A percentile compares a stretch with the other conserved stretches of the same genome.
phyloP scores from a whole-genome alignment of 2,888 invertebrate species.

The Clitarchus hookeri region DNA sequence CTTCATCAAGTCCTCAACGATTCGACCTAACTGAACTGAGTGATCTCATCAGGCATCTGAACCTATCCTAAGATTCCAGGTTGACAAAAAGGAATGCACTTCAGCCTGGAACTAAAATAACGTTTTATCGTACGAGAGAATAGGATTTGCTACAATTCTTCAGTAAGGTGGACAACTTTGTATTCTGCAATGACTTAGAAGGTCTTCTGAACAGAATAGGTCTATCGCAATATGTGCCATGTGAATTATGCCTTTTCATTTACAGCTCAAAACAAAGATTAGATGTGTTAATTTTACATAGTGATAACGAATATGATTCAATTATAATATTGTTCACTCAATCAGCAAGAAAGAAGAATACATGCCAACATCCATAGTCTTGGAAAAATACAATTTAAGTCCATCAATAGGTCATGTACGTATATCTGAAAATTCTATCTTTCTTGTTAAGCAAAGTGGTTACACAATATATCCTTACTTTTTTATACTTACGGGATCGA shows the following conservation, averaged over 20 bases:
- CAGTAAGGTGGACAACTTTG: background rate
- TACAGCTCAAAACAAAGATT: constrained; percentile 34
- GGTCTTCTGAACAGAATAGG: constrained; percentile 21
- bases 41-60: constrained; percentile 44
- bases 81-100: constrained; percentile 39
- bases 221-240: constrained; percentile 21
- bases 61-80: constrained; percentile 42
- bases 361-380: background rate
- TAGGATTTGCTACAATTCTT: constrained; percentile 36
- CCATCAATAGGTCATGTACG: background rate
- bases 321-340: background rate
- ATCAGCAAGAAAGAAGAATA: constrained; percentile 11
- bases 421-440: background rate
- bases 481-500: background rate
- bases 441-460: background rate
- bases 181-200: constrained; percentile 25
- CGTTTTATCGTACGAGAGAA: constrained; percentile 27
- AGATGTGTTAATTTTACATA: constrained; percentile 31
- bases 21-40: constrained; percentile 43
- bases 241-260: constrained; percentile 30
- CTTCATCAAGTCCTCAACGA: constrained; percentile 37
- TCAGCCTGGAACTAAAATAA: constrained; percentile 23
- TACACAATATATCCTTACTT: background rate
- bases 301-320: constrained; percentile 32
- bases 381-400: background rate